Base-by-base conservation (phyloP, 2,113 vertebrate species). In the Egretta garzetta region DNA sequence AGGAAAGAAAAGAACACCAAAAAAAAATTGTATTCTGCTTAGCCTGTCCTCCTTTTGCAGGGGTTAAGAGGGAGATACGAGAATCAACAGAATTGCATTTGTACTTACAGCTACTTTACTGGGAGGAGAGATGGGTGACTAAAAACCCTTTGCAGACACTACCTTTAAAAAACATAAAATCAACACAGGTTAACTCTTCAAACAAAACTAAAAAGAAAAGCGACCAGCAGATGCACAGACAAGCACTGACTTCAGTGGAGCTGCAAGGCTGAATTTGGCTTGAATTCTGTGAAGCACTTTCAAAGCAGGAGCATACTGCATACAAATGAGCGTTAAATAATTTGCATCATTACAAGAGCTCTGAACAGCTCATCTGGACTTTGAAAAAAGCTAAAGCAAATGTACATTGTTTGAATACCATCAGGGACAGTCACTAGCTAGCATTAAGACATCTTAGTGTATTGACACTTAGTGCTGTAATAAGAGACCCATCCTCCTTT, bases 271-370 rank as follows among this genome's bases (percentile, higher is more conserved):
- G 94, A 85, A 87, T 94, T 89, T 94, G 95, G 95, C 88, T 93
- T 60, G 73, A 89, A 55, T 96, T 93, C 80, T 45, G 58, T 87
- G 56, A 85, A 96, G 97, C 27, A 73, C 83, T 97, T 93, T 88
- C 73, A 87, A 67, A 82, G 96, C 77, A 94, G 89, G 91, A 96
- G 60, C 95, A 76, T 41, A 70, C 83, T 93, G 95, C 93, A 96
- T 97, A 96, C 95, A 96, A 96, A 97, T 97, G 86, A 96, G 96
- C 12, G 33, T 93, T 96, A 96, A 96, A 96, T 95, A 95, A 97
- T 93, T 93, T 0, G 15, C 88, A 94, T 93, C 93, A 93, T 96
- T 96, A 93, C 86, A 60, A 86, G 82, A 93, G 80, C 93, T 93
- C 96, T 19, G 18, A 95, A 94, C 80, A 68, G 93, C 95, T 97